Conservation (phyloP, 2,797 vertebrate genomes). For the Darevskia mixta region DNA sequence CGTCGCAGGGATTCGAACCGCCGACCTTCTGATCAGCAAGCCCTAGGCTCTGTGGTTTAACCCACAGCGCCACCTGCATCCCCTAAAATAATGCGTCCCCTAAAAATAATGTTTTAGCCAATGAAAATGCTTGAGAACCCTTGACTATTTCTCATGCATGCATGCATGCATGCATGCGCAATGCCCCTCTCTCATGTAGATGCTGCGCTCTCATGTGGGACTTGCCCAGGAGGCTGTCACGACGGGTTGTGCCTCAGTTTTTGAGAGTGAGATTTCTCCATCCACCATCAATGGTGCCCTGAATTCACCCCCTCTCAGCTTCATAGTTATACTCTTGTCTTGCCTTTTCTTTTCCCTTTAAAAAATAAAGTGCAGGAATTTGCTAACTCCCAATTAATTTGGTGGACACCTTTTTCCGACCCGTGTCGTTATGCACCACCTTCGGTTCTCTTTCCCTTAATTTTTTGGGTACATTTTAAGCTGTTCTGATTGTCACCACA, state of each 20-base stretch:
- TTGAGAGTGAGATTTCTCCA: neutral
- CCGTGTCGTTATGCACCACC: slow-evolving; percentile 23
- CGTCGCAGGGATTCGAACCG: too few relatives aligned
- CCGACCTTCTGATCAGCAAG: too few relatives aligned
- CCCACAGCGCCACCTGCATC: too few relatives aligned
- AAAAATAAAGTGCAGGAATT: neutral
- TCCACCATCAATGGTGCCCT: neutral
- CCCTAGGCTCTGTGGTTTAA: too few relatives aligned
- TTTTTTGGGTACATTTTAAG: slow-evolving; percentile 48
- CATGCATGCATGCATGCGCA: too few relatives aligned
- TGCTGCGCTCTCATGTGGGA: too few relatives aligned
- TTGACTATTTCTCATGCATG: too few relatives aligned
- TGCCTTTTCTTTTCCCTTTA: neutral
- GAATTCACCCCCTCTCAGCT: neutral
- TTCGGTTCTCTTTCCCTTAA: slow-evolving; percentile 41
- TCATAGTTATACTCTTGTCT: neutral
- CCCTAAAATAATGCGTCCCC: too few relatives aligned
- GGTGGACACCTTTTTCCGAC: slow-evolving; percentile 34
- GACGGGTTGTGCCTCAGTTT: neutral
- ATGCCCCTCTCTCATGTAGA: too few relatives aligned
- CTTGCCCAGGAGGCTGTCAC: too few relatives aligned
- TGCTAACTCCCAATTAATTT: slow-evolving; percentile 24
- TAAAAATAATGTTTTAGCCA: too few relatives aligned
- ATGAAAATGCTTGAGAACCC: too few relatives aligned
- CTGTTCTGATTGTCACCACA: slow-evolving; percentile 52